A percentile compares a stretch with the other conserved stretches of the same genome.
phyloP scores from a whole-genome alignment of 2,113 vertebrate genomes.

The Proteles cristata region DNA sequence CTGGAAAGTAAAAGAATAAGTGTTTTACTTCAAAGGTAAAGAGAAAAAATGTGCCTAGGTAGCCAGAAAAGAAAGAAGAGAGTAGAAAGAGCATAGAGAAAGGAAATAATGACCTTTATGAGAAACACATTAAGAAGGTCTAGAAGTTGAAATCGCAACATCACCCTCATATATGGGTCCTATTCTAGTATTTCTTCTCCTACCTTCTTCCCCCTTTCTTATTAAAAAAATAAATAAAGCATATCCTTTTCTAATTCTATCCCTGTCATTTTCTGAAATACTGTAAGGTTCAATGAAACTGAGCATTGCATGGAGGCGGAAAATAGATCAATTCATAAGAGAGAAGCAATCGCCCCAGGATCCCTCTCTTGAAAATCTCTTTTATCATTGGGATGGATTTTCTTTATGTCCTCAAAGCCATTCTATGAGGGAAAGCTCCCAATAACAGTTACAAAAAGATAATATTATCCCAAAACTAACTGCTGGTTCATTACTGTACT shows the following conservation, averaged over 20 bases:
- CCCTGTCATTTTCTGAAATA: not conserved
- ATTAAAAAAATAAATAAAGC: not conserved
- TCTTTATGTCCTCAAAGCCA: not conserved
- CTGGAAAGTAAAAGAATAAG: not conserved
- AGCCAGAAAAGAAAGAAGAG: not conserved
- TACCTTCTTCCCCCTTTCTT: not conserved
- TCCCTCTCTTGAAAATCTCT: not conserved
- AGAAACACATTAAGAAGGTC: not conserved
- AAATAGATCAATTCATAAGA: not conserved
- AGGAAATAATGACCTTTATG: not conserved
- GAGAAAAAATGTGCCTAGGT: not conserved
- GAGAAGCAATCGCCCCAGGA: not conserved
- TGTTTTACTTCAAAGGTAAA: not conserved
- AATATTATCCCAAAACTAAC: not conserved
- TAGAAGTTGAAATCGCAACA: not conserved
- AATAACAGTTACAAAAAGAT: not conserved
- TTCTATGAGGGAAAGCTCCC: not conserved
- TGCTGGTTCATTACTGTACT: constrained; percentile 2
- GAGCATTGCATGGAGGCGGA: not conserved
- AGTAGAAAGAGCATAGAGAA: not conserved
- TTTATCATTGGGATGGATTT: not conserved
- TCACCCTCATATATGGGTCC: not conserved
- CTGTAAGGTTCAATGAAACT: not conserved
- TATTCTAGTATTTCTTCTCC: not conserved
- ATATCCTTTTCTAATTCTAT: not conserved